Evolutionary conservation across 2,113 vertebrate species (phyloP).

Genomic region (Mionectes macconnelli): DNA sequence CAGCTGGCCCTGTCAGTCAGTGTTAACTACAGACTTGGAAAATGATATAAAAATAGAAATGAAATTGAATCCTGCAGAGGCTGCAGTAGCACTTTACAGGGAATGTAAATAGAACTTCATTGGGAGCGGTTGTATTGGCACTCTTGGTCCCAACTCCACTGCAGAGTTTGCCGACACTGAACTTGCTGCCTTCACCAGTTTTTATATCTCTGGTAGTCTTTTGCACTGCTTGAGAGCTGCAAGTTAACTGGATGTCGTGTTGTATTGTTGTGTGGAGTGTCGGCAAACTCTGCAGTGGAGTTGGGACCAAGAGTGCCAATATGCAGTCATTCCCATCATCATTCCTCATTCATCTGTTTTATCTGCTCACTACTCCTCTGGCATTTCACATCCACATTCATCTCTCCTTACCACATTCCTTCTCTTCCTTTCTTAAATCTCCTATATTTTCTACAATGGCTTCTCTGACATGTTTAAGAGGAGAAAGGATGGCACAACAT

Average conservation of each 20-base stretch:
- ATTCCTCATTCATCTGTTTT: not conserved
- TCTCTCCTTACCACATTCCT: not conserved
- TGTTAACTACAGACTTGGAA: conserved; percentile 57
- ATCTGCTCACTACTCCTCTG: not conserved
- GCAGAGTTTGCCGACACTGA: not conserved
- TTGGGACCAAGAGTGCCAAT: too few species aligned
- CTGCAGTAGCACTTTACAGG: not conserved
- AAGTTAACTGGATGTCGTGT: too few species aligned
- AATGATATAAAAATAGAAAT: conserved; percentile 47
- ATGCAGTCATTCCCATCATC: not conserved
- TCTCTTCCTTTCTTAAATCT: not conserved
- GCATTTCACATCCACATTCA: not conserved
- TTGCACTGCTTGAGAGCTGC: too few species aligned
- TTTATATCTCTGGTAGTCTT: too few species aligned
- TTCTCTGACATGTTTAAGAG: not conserved
- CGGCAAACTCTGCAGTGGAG: too few species aligned
- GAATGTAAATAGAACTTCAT: not conserved
- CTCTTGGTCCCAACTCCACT: not conserved
- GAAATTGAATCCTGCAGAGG: conserved; percentile 20
- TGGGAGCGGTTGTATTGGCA: not conserved
- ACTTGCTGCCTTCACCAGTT: too few species aligned
- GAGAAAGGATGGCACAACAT: not conserved
- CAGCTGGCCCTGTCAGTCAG: conserved; percentile 41
- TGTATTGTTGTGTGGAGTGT: too few species aligned
- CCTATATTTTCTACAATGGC: not conserved